A percentile compares a stretch with the other conserved stretches of the same genome.
Evolutionary conservation across 2,888 invertebrate species (phyloP).

Genomic region (Pycnomerus fuliginosus): DNA sequence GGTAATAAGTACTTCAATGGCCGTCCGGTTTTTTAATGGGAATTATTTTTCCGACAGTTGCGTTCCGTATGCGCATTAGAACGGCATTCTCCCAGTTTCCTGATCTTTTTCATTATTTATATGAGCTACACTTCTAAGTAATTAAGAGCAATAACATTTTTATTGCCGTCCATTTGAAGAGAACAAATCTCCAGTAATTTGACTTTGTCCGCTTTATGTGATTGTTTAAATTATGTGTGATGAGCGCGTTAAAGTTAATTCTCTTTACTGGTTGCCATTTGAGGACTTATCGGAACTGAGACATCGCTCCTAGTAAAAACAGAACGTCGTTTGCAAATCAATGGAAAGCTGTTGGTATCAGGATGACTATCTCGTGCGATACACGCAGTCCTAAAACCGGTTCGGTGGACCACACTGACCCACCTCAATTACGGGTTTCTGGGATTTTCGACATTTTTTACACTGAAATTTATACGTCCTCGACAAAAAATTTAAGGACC

Average conservation of each 20-base stretch:
- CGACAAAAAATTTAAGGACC: too few species aligned
- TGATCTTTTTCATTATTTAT: constrained; percentile 41
- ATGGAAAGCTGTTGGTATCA: too few species aligned
- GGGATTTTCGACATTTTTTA: too few species aligned
- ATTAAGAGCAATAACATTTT: constrained; percentile 48
- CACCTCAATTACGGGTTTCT: too few species aligned
- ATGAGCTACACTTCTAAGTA: constrained; percentile 41
- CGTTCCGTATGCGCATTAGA: constrained; percentile 33
- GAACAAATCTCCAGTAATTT: constrained; percentile 23
- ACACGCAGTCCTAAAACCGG: too few species aligned
- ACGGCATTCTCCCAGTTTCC: constrained; percentile 36
- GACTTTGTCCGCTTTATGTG: constrained; percentile 16
- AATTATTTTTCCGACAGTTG: constrained; percentile 18
- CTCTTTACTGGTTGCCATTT: not conserved
- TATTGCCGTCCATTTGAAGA: constrained; percentile 39
- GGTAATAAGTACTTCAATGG: constrained; percentile 10
- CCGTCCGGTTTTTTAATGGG: constrained; percentile 10
- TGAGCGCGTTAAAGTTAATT: not conserved
- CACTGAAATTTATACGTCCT: too few species aligned
- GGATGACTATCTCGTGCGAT: too few species aligned
- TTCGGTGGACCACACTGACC: too few species aligned
- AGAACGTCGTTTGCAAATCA: too few species aligned
- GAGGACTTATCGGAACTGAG: too few species aligned
- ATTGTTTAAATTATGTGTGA: constrained; percentile 19
- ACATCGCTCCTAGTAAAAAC: too few species aligned